A percentile compares a stretch with the other conserved stretches of the same genome.
Evolutionary conservation across 1,140 invertebrate species (phyloP).

Genomic region (Diprion similis): DNA sequence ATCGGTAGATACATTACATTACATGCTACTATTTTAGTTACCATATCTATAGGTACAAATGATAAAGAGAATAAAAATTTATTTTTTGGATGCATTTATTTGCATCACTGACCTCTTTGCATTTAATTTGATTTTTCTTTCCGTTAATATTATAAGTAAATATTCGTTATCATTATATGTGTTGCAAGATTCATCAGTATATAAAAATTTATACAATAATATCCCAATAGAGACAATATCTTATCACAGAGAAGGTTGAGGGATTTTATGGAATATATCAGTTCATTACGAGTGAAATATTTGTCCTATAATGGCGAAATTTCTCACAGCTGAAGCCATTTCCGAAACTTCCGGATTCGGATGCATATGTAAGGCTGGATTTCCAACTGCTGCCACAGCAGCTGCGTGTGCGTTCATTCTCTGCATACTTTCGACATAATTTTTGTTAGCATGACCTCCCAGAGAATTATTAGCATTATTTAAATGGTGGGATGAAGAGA

Average conservation of each 20-base stretch:
- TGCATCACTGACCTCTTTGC: neutral
- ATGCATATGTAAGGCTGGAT: slow-evolving; percentile 30
- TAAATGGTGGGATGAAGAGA: slow-evolving; percentile 33
- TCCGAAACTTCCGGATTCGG: slow-evolving; percentile 33
- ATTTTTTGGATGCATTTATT: neutral
- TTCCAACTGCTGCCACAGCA: slow-evolving; percentile 19
- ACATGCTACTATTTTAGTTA: neutral
- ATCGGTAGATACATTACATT: too few species aligned
- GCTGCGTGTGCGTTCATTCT: slow-evolving; percentile 27
- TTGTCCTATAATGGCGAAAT: slow-evolving; percentile 45
- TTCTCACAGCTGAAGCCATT: slow-evolving; percentile 33
- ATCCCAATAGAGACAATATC: neutral
- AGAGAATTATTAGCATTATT: slow-evolving; percentile 25
- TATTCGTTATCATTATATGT: neutral
- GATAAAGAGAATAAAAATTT: neutral
- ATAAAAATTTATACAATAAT: neutral
- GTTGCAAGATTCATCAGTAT: neutral
- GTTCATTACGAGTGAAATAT: slow-evolving; percentile 40
- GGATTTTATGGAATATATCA: too few species aligned
- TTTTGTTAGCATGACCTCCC: slow-evolving; percentile 35
- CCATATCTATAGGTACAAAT: neutral
- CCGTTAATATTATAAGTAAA: neutral
- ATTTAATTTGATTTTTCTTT: neutral
- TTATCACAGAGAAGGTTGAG: neutral
- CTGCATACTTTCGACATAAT: slow-evolving; percentile 36